phyloP scores from a whole-genome alignment of 2,113 vertebrate species.

The Corythaeola cristata region DNA sequence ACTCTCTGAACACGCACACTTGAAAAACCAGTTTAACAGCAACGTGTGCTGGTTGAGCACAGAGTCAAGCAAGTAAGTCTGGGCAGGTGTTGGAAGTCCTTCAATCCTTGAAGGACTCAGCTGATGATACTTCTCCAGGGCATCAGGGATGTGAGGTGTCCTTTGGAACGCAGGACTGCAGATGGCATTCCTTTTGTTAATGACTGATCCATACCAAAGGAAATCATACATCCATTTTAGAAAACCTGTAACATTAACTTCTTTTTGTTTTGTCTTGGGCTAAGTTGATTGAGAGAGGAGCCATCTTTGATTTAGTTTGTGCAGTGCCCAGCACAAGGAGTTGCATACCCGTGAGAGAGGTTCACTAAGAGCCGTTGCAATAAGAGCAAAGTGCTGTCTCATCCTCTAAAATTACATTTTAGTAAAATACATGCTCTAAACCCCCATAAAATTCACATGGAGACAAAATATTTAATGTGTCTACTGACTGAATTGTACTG shows the following conservation, averaged over 20 bases:
- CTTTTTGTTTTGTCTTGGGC: not conserved
- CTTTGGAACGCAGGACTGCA: not conserved
- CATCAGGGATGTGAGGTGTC: not conserved
- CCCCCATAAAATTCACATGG: not conserved
- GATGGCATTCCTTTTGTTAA: not conserved
- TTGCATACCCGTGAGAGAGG: accelerated
- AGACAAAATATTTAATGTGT: not conserved
- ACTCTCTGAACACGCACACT: not conserved
- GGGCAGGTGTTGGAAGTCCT: not conserved
- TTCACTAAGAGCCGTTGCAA: not conserved
- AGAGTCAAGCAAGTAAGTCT: not conserved
- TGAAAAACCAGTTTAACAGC: constrained; percentile 25
- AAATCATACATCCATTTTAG: not conserved
- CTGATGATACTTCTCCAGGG: not conserved
- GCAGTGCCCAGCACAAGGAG: not conserved
- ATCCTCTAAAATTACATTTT: not conserved
- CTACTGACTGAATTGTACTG: not conserved
- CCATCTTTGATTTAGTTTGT: not conserved
- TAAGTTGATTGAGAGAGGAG: not conserved
- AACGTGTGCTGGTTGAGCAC: not conserved
- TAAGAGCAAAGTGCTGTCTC: not conserved
- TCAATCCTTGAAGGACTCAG: not conserved
- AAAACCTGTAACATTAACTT: not conserved
- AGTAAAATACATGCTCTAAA: not conserved
- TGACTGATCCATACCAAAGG: not conserved